Evolutionary conservation across 2,113 vertebrate species (phyloP), one percentile per base, ranked within the genome.

Genomic region (Syrmaticus mikado): DNA sequence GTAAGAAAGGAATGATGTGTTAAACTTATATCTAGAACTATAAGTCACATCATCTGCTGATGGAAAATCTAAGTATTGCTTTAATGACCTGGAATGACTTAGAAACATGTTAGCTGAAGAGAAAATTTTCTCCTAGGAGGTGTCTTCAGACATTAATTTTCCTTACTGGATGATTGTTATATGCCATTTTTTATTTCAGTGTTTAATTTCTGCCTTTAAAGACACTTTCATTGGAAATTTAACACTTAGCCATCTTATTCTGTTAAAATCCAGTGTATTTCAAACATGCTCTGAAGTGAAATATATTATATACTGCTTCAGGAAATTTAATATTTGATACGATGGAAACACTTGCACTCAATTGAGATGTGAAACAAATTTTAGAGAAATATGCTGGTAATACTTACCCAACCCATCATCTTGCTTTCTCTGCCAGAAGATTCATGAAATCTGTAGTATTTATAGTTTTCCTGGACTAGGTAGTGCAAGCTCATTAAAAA

Each of bases 341-440:
- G 93, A 91, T 85, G 85, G 64, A 36, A 2, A 30, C 80, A 92
- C 96, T 85, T 89, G 82, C 91, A 90, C 68, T 40, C 28, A 81
- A n/a, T 2, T 83, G 92, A 91, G 92, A 95, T 93, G 93, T 87
- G 53, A 85, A 95, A 93, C 89, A 85, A 90, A 92, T 68, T 87
- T 66, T 93, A 94, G 91, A 82, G 85, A 36, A 58, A 28, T 81
- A 57, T 46, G 40, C 36, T 90, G 77, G 91, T 93, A 79, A 74
- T 65, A 78, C 52, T 86, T 89, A 93, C 87, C 92, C 68, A 78
- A 80, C 84, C 93, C 93, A 96, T 96, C 89, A 92, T 40, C 82
- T 91, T 79, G 57, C 64, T 89, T 95, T 97, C 93, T 91, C 89
- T 95, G 94, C 95, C 94, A 94, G 71, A 84, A 84, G 85, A 93